These are phyloP conservation scores for Danio rerio DNA, from an alignment of 2,113 vertebrate genomes.

Conservation along the genomic window GRCz12tu NC_133191.1:48501501-48502000, in stretches of 20 bases:
- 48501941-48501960: conserved; percentile 74
- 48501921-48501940: conserved; percentile 72
- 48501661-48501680: conserved; percentile 24
- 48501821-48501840: conserved; percentile 63
- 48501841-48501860: conserved; percentile 73
- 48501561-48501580: not conserved
- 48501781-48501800: conserved; percentile 75
- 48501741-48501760: conserved; percentile 68
- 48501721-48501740: conserved; percentile 72
- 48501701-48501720: conserved; percentile 14
- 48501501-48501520: not conserved
- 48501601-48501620: not conserved
- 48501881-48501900: conserved; percentile 67
- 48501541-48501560: not conserved
- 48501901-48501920: conserved; percentile 67
- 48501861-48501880: conserved; percentile 75
- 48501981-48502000: conserved; percentile 21
- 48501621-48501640: not conserved
- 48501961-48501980: conserved; percentile 62
- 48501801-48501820: conserved; percentile 77
- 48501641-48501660: conserved; percentile 13
- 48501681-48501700: conserved; percentile 46
- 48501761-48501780: conserved; percentile 74
- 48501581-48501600: conserved; percentile 2
- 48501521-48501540: conserved; percentile 8